These are phyloP conservation scores for Lordiphosa collinella DNA, from an alignment of 1,140 invertebrate species.

Conservation along the genomic window DNA sequence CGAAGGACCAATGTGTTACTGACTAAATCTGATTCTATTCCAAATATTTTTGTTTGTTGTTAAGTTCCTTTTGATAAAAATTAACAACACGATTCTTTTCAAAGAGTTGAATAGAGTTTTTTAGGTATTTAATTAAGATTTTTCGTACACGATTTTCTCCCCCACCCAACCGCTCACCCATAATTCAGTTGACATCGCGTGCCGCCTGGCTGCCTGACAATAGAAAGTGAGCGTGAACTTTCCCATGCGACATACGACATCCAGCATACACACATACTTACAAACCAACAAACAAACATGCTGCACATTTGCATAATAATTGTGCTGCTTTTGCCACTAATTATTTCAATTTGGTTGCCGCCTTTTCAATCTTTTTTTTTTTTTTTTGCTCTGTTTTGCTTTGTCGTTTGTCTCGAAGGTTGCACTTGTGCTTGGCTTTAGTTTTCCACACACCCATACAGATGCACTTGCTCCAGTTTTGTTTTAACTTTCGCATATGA, in stretches of 20 bases:
- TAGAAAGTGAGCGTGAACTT: slow-evolving; percentile 65
- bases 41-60: too few species aligned
- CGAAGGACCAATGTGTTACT: too few species aligned
- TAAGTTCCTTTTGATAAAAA: too few species aligned
- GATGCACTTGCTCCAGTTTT: slow-evolving; percentile 47
- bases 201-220: slow-evolving; percentile 31
- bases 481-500: slow-evolving; percentile 45
- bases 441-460: slow-evolving; percentile 3
- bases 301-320: slow-evolving; percentile 44
- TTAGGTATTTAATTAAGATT: too few species aligned
- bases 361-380: slow-evolving; percentile 29
- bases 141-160: not conserved
- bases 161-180: not conserved
- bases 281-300: too few species aligned
- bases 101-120: too few species aligned
- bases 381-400: slow-evolving; percentile 6
- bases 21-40: too few species aligned
- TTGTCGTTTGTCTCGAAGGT: slow-evolving; percentile 27
- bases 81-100: too few species aligned
- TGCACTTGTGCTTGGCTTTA: slow-evolving; percentile 16
- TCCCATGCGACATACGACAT: slow-evolving; percentile 38
- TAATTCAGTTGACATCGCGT: slow-evolving; percentile 40
- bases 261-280: slow-evolving; percentile 5
- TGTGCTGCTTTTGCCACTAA: slow-evolving; percentile 32
- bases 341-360: slow-evolving; percentile 37